Percentiles rank a stretch among this genome's conserved stretches.
Evolutionary conservation across 2,113 vertebrate genomes (phyloP).

Genomic region (Ranitomeya imitator): DNA sequence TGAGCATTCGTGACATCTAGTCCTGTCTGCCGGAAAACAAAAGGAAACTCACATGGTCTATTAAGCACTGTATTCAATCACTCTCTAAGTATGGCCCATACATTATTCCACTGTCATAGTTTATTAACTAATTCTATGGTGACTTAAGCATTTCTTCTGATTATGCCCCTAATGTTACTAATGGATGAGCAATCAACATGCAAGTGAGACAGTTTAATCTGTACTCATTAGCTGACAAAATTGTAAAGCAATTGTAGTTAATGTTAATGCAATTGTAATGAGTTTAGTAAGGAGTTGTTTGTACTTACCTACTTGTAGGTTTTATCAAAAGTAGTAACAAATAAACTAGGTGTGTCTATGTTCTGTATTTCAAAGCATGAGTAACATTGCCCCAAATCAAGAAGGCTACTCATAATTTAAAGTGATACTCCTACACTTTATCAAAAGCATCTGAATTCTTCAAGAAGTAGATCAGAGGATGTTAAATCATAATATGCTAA

Average conservation of each 20-base stretch:
- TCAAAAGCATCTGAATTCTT: too few species aligned
- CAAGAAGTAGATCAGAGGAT: too few species aligned
- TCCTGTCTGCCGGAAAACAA: slow-evolving; percentile 45
- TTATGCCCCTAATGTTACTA: slow-evolving; percentile 54
- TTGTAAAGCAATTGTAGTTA: slow-evolving; percentile 43
- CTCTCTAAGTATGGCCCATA: slow-evolving; percentile 19
- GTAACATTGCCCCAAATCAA: too few species aligned
- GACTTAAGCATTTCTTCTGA: slow-evolving; percentile 40
- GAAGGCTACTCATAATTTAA: too few species aligned
- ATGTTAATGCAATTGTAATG: slow-evolving; percentile 37
- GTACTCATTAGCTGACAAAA: slow-evolving; percentile 49
- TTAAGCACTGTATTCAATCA: slow-evolving; percentile 48
- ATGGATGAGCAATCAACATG: slow-evolving; percentile 50
- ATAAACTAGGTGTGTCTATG: neutral
- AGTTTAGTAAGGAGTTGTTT: slow-evolving; percentile 13
- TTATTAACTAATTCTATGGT: slow-evolving; percentile 41
- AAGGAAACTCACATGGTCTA: slow-evolving; percentile 47
- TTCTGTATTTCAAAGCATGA: neutral
- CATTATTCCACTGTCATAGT: slow-evolving; percentile 40
- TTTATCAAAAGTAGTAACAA: neutral
- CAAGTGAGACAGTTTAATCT: slow-evolving; percentile 54
- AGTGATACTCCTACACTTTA: too few species aligned
- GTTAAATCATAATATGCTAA: too few species aligned
- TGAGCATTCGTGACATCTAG: slow-evolving; percentile 36
- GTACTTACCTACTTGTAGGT: slow-evolving; percentile 11